Conservation (phyloP, 2,113 vertebrate genomes). For the Myanophis thanlyinensis region DNA sequence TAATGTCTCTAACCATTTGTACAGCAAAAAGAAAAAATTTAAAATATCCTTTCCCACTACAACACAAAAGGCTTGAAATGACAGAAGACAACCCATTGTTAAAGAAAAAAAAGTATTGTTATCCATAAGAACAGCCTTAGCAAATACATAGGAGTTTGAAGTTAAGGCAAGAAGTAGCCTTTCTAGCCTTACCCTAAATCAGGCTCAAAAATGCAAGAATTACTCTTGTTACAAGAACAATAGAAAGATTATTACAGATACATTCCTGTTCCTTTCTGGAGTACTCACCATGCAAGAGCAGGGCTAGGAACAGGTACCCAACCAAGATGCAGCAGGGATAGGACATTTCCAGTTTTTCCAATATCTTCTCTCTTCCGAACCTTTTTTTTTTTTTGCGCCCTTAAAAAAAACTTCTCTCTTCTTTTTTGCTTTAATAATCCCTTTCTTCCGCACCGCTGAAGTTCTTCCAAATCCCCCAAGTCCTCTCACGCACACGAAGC, state of each 20-base stretch:
- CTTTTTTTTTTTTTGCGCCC: not conserved
- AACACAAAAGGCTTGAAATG: not conserved
- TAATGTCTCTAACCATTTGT: not conserved
- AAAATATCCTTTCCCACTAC: not conserved
- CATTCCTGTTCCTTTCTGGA: not conserved
- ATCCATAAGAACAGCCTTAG: not conserved
- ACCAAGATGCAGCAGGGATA: conserved; percentile 49
- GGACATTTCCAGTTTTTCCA: conserved; percentile 63
- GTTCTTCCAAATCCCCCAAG: not conserved
- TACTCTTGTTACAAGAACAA: not conserved
- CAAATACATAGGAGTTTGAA: not conserved
- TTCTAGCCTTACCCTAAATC: not conserved
- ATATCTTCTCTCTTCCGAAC: not conserved
- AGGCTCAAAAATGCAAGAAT: not conserved
- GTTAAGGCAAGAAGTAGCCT: not conserved
- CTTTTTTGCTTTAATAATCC: too few species aligned
- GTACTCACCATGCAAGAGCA: conserved; percentile 72
- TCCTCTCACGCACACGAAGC: not conserved
- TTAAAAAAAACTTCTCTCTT: not conserved
- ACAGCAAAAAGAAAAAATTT: not conserved
- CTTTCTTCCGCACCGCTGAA: not conserved
- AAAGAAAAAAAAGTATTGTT: not conserved
- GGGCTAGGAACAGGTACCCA: conserved; percentile 69
- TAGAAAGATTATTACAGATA: not conserved
- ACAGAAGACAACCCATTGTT: not conserved